These are phyloP conservation scores for Orchesella cincta DNA, from an alignment of 1,140 invertebrate genomes.

Conservation along the genomic window DNA sequence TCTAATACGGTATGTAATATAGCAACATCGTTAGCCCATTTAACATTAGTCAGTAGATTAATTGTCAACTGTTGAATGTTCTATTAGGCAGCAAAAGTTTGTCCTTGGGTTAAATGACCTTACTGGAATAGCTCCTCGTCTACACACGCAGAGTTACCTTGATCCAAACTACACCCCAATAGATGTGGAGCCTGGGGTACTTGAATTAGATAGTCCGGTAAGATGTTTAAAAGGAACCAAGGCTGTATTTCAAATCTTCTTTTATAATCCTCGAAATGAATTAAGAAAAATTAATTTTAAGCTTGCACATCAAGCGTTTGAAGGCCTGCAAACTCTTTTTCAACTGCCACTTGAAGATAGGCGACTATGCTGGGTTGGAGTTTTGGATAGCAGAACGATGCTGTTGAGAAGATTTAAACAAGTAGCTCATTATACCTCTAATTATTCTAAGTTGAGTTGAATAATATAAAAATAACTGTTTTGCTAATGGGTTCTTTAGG, in stretches of 20 bases:
- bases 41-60: no score
- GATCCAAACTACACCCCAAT: background rate
- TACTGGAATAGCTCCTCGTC: background rate
- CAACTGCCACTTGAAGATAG: background rate
- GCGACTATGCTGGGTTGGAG: constrained; percentile 7
- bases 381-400: background rate
- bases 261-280: background rate
- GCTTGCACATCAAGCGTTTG: background rate
- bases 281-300: background rate
- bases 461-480: background rate
- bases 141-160: background rate
- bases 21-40: no score
- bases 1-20: no score
- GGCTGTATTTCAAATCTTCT: background rate
- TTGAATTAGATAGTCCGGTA: no score
- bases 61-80: no score
- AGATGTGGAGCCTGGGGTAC: background rate
- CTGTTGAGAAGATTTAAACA: background rate
- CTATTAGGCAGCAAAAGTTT: background rate
- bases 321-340: background rate
- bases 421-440: no score
- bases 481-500: background rate
- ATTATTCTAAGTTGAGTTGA: background rate
- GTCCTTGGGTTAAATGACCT: background rate
- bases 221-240: background rate